Evolutionary conservation across 1,140 invertebrate species (phyloP).

Genomic region (Micrasema minimum): DNA sequence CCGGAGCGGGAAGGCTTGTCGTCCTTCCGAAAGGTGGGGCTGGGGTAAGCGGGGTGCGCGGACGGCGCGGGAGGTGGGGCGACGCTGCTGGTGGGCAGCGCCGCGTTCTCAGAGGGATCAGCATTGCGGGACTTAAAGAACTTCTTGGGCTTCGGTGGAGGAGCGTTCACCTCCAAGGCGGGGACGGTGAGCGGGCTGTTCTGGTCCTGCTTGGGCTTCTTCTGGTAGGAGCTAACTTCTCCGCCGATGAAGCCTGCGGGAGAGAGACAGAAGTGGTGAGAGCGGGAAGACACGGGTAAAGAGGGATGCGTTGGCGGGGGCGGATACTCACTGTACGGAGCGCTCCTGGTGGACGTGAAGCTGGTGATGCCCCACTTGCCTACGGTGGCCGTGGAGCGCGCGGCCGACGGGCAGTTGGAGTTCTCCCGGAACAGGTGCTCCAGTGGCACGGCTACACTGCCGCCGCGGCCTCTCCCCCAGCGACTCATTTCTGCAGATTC

Average conservation of each 20-base stretch:
- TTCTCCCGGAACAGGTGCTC: constrained; percentile 80
- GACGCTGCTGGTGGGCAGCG: constrained; percentile 67
- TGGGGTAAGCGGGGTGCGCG: constrained; percentile 61
- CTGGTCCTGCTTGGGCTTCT: constrained; percentile 69
- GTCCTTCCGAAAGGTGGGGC: constrained; percentile 67
- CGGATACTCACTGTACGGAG: constrained; percentile 73
- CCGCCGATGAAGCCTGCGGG: constrained; percentile 17
- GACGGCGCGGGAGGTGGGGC: constrained; percentile 66
- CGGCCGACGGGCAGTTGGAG: constrained; percentile 86
- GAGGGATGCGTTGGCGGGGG: not conserved
- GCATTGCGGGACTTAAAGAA: constrained; percentile 89
- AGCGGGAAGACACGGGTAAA: not conserved
- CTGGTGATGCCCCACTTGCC: constrained; percentile 95
- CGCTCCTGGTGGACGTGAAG: constrained; percentile 88
- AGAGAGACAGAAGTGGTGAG: not conserved
- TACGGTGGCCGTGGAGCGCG: constrained; percentile 87
- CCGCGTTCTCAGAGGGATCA: constrained; percentile 68
- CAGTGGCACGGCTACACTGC: constrained; percentile 71
- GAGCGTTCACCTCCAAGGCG: constrained; percentile 66
- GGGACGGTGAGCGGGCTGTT: constrained; percentile 68
- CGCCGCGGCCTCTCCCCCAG: constrained; percentile 70
- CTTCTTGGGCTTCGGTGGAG: constrained; percentile 81
- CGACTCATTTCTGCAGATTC: constrained; percentile 66
- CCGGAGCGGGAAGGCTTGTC: constrained; percentile 57
- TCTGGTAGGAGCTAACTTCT: constrained; percentile 58